phyloP scores from a whole-genome alignment of 2,113 vertebrate species.

The Semnornis frantzii region DNA sequence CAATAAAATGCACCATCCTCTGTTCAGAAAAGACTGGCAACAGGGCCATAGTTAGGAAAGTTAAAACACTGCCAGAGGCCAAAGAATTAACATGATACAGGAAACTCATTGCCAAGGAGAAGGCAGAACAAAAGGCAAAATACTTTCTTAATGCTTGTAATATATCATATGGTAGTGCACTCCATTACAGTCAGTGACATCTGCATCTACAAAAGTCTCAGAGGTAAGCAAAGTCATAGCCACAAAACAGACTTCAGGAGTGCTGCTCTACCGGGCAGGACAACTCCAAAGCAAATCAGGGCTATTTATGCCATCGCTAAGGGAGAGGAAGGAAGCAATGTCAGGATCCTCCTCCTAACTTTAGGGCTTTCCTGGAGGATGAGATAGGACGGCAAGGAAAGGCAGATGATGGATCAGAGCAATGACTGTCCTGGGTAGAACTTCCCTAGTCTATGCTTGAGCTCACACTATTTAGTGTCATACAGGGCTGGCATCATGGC shows the following conservation, averaged over 20 bases:
- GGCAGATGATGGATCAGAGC: not conserved
- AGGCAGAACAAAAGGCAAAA: not conserved
- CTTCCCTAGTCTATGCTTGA: not conserved
- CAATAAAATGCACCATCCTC: not conserved
- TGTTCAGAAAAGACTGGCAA: not conserved
- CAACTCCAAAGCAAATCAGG: not conserved
- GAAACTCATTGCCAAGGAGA: not conserved
- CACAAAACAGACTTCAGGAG: not conserved
- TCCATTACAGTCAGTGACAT: not conserved
- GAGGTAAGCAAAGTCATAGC: not conserved
- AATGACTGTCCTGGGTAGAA: not conserved
- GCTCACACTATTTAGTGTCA: not conserved
- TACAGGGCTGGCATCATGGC: not conserved
- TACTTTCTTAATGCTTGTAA: not conserved
- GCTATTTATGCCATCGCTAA: not conserved
- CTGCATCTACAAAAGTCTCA: not conserved
- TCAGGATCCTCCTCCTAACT: not conserved
- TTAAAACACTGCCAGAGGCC: not conserved
- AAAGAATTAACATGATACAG: not conserved
- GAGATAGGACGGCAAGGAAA: not conserved
- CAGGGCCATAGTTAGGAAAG: not conserved
- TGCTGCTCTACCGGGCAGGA: not conserved
- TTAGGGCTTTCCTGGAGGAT: not conserved
- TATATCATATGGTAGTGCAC: not conserved
- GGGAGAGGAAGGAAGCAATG: not conserved